Evolutionary conservation across 2,888 invertebrate species (phyloP).

Genomic region (Aspidiotus destructor): DNA sequence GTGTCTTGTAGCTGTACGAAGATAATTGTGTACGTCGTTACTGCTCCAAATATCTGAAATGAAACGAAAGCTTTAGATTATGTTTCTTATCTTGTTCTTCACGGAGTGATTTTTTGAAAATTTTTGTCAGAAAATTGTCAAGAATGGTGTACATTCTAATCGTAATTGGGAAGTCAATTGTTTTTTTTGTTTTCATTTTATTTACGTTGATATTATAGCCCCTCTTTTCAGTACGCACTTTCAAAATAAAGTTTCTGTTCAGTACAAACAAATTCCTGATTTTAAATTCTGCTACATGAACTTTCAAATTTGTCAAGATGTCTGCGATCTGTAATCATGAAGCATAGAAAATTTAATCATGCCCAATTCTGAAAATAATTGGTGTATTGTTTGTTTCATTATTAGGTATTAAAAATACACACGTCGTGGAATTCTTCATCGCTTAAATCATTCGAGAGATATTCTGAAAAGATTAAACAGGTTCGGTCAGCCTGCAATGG

Average conservation of each 20-base stretch:
- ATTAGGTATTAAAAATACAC: background rate
- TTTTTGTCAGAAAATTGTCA: too few relatives aligned
- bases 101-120: background rate
- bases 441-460: background rate
- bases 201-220: too few relatives aligned
- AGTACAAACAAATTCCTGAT: conserved; percentile 16
- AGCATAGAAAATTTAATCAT: background rate
- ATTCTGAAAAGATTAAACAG: conserved; percentile 13
- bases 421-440: conserved; percentile 13
- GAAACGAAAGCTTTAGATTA: background rate
- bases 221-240: too few relatives aligned
- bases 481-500: conserved; percentile 14
- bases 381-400: too few relatives aligned
- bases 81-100: background rate
- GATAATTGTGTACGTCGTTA: conserved; percentile 24
- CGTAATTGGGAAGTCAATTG: too few relatives aligned
- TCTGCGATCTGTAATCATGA: conserved; percentile 8
- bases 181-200: too few relatives aligned
- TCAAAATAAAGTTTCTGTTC: conserved; percentile 2
- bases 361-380: conserved; percentile 4
- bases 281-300: conserved; percentile 23
- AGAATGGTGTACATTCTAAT: too few relatives aligned
- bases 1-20: conserved; percentile 28
- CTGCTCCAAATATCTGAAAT: conserved; percentile 28
- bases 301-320: background rate